Base-by-base conservation (phyloP, 2,797 vertebrate species). In the Corythornis leucogaster region DNA sequence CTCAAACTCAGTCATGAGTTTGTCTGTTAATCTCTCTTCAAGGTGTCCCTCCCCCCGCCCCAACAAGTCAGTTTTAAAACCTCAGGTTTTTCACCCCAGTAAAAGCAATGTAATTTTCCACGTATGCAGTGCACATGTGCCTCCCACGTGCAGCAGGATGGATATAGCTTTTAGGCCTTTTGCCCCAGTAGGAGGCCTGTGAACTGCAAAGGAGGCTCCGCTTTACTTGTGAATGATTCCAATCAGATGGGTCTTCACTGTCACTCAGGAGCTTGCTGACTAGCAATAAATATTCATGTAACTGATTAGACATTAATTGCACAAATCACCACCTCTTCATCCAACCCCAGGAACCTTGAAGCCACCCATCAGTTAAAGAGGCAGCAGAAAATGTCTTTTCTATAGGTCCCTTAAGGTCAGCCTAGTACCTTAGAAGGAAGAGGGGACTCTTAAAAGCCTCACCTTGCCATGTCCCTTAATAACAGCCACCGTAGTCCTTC, bases 231-330 rank as follows among this genome's bases (percentile, higher is more conserved):
- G 87, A 93, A 87, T 90, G 71, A 82, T 81, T 74, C 70, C 85
- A 92, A 83, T 88, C 88, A 83, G 58, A 87, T 50, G 21, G 26
- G 70, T 16, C 40, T 84, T 71, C 67, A 61, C 58, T 92, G 90
- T 94, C 91, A 94, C 68, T 95, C 93, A 92, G 70, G 66, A 82
- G 74, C 63, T 95, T 85, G 71, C 80, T 87, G 92, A 92, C 94
- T 92, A 89, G 64, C 64, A 79, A 95, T 96, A 96, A 95, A 96
- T 96, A 96, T 97, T 96, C 96, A 96, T 96, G 93, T 91, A 90
- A 89, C 57, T 96, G 94, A 96, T 96, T 95, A 95, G 94, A 89
- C 78, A 83, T 92, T 94, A 96, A 96, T 95, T 95, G 70, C 90
- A 74, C 55, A 92, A 95, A 94, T 95, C 83, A 95, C 82, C 79